phyloP scores from a whole-genome alignment of 2,113 vertebrate species.

The Todiramphus saurophagus region DNA sequence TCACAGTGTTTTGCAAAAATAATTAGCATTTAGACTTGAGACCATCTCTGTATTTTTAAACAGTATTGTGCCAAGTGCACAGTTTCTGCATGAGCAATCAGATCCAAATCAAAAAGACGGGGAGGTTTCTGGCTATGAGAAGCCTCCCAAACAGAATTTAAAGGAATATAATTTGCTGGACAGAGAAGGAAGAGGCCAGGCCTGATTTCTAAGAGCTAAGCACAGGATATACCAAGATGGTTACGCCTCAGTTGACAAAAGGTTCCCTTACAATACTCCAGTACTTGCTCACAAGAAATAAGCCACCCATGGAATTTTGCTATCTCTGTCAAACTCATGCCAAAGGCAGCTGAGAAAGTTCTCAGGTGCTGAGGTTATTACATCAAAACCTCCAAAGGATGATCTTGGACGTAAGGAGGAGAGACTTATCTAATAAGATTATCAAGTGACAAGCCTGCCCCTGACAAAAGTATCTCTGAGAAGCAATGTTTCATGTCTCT shows the following conservation, averaged over 20 bases:
- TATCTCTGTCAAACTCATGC: background rate
- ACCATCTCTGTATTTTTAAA: background rate
- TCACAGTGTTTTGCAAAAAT: background rate
- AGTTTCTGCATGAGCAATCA: background rate
- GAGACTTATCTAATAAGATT: constrained; percentile 47
- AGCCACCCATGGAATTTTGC: background rate
- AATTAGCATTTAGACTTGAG: background rate
- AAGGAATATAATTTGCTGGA: background rate
- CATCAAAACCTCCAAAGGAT: constrained; percentile 25
- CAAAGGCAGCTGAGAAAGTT: background rate
- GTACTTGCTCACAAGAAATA: background rate
- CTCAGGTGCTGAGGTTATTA: background rate
- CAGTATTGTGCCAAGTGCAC: background rate
- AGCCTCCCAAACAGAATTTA: background rate
- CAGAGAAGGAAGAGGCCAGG: background rate
- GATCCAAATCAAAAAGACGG: background rate
- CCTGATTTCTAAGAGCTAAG: background rate
- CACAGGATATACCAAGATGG: background rate
- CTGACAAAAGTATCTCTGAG: background rate
- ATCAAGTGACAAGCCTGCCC: background rate
- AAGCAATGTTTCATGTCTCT: background rate
- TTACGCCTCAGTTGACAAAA: background rate
- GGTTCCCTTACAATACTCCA: background rate
- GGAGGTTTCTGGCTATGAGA: background rate
- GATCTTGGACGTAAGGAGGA: background rate